A percentile compares a stretch with the other conserved stretches of the same genome.
Conservation (phyloP, 2,113 vertebrate species). For the Atrichornis clamosus region DNA sequence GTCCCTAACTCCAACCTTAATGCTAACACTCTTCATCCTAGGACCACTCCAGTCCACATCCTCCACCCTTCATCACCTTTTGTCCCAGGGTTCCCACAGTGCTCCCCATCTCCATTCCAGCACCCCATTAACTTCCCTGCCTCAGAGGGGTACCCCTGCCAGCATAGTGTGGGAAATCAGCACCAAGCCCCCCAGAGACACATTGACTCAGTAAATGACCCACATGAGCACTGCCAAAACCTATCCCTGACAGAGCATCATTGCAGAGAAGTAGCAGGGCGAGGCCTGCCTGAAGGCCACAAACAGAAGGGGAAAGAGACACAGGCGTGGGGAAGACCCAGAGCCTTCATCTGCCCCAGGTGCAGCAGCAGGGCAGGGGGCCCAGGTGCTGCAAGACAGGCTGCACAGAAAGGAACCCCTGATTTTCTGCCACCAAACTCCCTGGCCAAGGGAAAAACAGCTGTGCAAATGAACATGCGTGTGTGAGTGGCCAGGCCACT, state of each 20-base stretch:
- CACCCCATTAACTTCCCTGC: background rate
- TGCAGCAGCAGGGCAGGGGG: background rate
- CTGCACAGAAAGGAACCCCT: background rate
- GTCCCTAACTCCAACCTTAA: background rate
- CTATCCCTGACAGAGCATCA: background rate
- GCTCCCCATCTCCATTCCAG: background rate
- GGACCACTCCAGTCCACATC: no score
- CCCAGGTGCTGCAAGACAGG: background rate
- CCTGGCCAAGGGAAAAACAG: background rate
- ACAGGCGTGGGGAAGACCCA: background rate
- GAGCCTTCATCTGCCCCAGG: fast-evolving
- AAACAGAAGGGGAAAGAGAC: background rate
- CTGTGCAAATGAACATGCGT: fast-evolving
- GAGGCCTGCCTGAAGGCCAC: background rate
- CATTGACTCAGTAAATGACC: background rate
- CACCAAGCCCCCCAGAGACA: fast-evolving
- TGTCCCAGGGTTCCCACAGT: background rate
- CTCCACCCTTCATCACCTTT: background rate
- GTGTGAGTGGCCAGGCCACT: fast-evolving
- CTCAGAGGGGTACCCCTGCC: background rate
- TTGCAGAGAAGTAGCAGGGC: background rate
- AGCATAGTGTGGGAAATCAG: fast-evolving
- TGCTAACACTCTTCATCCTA: background rate
- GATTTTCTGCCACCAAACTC: background rate
- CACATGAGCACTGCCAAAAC: background rate